phyloP scores from a whole-genome alignment of 2,888 invertebrate species.

The Eremobia ochroleuca region DNA sequence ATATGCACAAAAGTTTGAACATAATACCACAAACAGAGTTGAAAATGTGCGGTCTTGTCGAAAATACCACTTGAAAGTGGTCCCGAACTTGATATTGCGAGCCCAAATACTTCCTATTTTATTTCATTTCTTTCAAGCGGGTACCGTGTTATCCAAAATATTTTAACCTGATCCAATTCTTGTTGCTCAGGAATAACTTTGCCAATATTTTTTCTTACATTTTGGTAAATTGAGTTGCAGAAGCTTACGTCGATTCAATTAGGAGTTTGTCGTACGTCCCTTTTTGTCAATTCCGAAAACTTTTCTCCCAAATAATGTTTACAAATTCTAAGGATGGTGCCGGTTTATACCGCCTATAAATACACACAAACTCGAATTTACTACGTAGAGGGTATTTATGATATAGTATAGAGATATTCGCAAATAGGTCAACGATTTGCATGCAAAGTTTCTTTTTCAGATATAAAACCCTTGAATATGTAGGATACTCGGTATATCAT shows the following conservation, averaged over 20 bases:
- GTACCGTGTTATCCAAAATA: conserved; percentile 63
- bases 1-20: conserved; percentile 84
- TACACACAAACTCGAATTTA: conserved; percentile 26
- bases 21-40: conserved; percentile 79
- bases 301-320: conserved; percentile 51
- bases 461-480: background rate
- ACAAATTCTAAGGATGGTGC: conserved; percentile 27
- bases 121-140: conserved; percentile 64
- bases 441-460: conserved; percentile 26
- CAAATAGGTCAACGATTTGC: conserved; percentile 25
- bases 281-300: conserved; percentile 44
- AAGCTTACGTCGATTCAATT: conserved; percentile 64
- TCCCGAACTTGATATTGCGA: conserved; percentile 63
- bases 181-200: conserved; percentile 55
- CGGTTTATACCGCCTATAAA: conserved; percentile 16
- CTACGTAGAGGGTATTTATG: conserved; percentile 1
- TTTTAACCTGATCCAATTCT: conserved; percentile 61
- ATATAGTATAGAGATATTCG: too few species aligned
- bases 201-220: conserved; percentile 56
- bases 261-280: conserved; percentile 50
- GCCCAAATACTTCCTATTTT: conserved; percentile 60
- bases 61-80: conserved; percentile 87
- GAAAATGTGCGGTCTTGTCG: conserved; percentile 79
- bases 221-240: conserved; percentile 69
- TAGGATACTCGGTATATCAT: background rate